These are phyloP conservation scores for Gyrodactylus bullatarudis DNA, from an alignment of 1,140 invertebrate genomes.

Conservation along the genomic window DNA sequence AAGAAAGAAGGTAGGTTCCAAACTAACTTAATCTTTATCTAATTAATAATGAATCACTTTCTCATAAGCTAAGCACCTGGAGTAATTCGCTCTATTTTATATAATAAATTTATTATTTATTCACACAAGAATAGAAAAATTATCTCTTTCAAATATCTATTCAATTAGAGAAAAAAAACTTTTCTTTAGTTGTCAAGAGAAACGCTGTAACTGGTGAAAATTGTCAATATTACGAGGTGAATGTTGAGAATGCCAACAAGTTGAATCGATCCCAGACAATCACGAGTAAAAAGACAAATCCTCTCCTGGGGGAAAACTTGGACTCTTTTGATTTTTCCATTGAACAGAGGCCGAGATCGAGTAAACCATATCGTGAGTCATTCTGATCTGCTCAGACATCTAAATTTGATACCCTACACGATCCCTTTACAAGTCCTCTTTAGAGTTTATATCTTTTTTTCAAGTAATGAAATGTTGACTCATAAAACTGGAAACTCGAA, in stretches of 20 bases:
- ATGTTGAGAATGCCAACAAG: neutral
- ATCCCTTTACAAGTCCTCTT: too few species aligned
- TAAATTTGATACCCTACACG: too few species aligned
- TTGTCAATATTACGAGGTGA: neutral
- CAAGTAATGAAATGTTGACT: too few species aligned
- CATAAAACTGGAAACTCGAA: too few species aligned
- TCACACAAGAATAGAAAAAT: neutral
- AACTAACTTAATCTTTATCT: neutral
- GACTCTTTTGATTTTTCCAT: neutral
- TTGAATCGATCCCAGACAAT: neutral
- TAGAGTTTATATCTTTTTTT: too few species aligned
- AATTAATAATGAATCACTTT: neutral
- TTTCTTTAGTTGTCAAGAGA: neutral
- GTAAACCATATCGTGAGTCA: neutral
- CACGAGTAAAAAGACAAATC: neutral
- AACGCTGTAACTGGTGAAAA: neutral
- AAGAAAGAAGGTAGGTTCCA: neutral
- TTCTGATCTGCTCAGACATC: too few species aligned
- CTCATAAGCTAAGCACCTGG: too few species aligned
- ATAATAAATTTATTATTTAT: neutral
- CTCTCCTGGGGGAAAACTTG: neutral
- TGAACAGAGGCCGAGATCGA: neutral
- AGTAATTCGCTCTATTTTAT: neutral
- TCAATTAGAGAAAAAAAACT: too few species aligned
- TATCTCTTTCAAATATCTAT: too few species aligned